phyloP scores from a whole-genome alignment of 2,888 invertebrate genomes.

The Polymixis lichenea region DNA sequence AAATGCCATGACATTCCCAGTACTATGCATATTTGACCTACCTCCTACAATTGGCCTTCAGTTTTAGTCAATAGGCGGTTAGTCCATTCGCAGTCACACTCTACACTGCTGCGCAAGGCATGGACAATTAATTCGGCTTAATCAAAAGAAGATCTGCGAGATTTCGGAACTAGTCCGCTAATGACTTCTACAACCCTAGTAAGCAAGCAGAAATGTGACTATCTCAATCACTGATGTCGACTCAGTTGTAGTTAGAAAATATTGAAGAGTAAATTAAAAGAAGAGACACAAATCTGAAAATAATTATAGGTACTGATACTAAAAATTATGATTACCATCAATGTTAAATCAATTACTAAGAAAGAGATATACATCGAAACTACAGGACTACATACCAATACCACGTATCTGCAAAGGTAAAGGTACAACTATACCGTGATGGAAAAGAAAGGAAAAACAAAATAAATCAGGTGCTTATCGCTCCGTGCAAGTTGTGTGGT shows the following conservation, averaged over 20 bases:
- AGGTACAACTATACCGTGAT: slow-evolving; percentile 12
- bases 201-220: not conserved
- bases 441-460: slow-evolving; percentile 55
- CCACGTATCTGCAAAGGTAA: slow-evolving; percentile 1
- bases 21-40: not conserved
- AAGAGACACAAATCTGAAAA: no score
- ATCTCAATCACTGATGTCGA: not conserved
- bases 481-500: slow-evolving; percentile 45
- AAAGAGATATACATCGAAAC: not conserved
- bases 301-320: not conserved
- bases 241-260: not conserved
- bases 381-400: not conserved
- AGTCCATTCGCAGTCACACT: not conserved
- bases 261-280: not conserved
- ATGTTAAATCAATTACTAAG: slow-evolving; percentile 27
- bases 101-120: slow-evolving; percentile 2
- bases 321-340: slow-evolving; percentile 8
- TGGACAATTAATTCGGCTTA: not conserved
- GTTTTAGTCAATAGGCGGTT: not conserved
- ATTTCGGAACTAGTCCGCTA: not conserved
- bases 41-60: not conserved
- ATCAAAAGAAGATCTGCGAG: not conserved
- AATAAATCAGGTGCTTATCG: slow-evolving; percentile 61
- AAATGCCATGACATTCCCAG: not conserved
- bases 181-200: not conserved